Base-by-base conservation (phyloP, 2,797 vertebrate genomes). In the Malurus splendens region DNA sequence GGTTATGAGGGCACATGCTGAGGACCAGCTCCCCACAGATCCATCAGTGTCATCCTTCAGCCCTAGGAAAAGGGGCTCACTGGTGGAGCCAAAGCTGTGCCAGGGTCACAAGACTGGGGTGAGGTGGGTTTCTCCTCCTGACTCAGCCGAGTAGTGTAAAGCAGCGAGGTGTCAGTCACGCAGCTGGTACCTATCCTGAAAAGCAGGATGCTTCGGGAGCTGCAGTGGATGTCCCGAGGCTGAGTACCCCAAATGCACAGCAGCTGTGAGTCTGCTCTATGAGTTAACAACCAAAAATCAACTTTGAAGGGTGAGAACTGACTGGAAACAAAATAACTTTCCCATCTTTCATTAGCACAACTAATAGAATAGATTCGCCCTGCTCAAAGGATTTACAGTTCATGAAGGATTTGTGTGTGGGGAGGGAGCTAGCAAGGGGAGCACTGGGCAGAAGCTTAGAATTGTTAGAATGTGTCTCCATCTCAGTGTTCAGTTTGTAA, bases 381-480 rank as follows among this genome's bases (percentile, higher is more conserved):
- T 51, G 51, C 59, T 90, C 67, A 41, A 56, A 93, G 68, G 44
- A 73, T 72, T 87, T 80, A 57, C 57, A 83, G 85, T 87, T 96
- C 16, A 2, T 3, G 50, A 52, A 56, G 48, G 93, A 70, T 94
- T 94, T 95, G 86, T 59, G 41, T 30, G 45, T 10, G 2, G 30
- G 65, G 82, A 83, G 82, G 70, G 78, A 91, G 55, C n/a, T 25
- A 7, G 84, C 6, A 42, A 94, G 57, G 89, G 68, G 42, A 87
- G 54, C 11, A 2, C 62, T 50, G 60, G 73, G 71, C 90, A 92
- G 85, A 90, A 90, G 92, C 92, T 94, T 89, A 62, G 93, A 93
- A 94, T 96, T 96, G 91, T 97, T 95, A 77, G 30, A 93, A 82
- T 54, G 41, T 90, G 86, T 96, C 92, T 93, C 89, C 79, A 82